Evolutionary conservation across 1,140 invertebrate species (phyloP), one percentile per base, ranked within the genome.

Genomic region (Lethocerus indicus): DNA sequence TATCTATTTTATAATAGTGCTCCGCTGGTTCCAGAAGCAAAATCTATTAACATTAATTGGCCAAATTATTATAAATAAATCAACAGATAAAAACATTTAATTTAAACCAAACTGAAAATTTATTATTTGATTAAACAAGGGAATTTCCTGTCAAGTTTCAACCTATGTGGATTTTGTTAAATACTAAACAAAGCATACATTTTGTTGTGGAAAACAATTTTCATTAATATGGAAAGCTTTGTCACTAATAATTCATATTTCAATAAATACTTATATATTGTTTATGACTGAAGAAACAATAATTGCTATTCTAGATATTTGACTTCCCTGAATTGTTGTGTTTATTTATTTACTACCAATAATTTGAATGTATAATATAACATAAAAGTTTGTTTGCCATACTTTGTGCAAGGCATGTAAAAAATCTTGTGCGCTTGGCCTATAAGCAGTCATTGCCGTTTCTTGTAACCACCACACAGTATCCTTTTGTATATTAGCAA

Each of bases 1-100:
- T 90, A 64, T 97, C 93, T 52, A 84, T 74, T 60, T 87, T 89
- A 59, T 81, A 88, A 66, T 94, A 94, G 36, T 83, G 76, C 50
- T 95, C 90, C 1, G 78, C 66, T 50, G 76, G 72, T 62, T 94
- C 90, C 58, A 94, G 69, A 43, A 94, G 76, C 58, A 93, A 70
- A 45, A 92, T 71, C 67, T 75, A 42, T n/a, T n/a, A n/a, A n/a
- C 35, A 49, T 35, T 35, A n/a, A 35, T n/a, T 35, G n/a, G 20
- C 18, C 13, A 35, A 20, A 42, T 12, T 6, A 25, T 28, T 41
- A 21, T 51, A 13, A 25, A 24, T 47, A n/a, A 37, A 40, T 42
- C 20, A n/a, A 35, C n/a, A 35, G 29, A 9, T 42, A 16, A 42
- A 16, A 42, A 42, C 16, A n/a, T n/a, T n/a, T n/a, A n/a, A n/a